Base-by-base conservation (phyloP, 2,888 invertebrate species). In the Aphrophora alni region DNA sequence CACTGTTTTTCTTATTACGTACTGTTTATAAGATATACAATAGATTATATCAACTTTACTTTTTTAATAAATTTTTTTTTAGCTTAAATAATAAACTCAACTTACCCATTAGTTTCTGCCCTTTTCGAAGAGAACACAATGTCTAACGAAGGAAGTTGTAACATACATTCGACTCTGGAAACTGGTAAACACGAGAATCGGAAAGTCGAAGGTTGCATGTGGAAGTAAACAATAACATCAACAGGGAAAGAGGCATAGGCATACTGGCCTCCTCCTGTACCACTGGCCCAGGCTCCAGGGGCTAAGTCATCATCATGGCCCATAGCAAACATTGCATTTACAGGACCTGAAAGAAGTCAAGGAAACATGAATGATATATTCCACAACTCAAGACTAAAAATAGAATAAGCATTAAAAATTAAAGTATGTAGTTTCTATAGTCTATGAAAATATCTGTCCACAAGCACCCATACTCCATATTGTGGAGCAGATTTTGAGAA, bases 141-240 rank as follows among this genome's bases (percentile, higher is more conserved):
- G 88, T 98, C 98, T 85, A 99, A 91, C n/a, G 97, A 96, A 8
- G 99, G 99, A 86, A 99, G 90, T 88, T 97, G 96, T 83, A 98
- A 90, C 92, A 98, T 94, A 87, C 98, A 98, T 89, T 98, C 98
- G 0, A 98, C 98, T 83, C 98, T 90, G 5, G 98, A 98, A 0
- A 97, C 96, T 0, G 98, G 98, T 86, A 98, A 91, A 89, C 98
- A 98, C 85, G 97, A 97, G 89, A 99, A 99, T 81, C 98, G 90
- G 89, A 98, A 97, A 0, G 97, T 97, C 79, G 97, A 97, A 0
- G 98, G 98, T 88, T 98, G 98, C 94, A 99, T 98, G 89, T 97
- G 97, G 90, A 99, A 97, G 89, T 98, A 98, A 69, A 99, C 98
- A 85, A 99, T 96, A 27, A 99, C 98, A 89, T 99, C 99, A 0